Evolutionary conservation across 2,113 vertebrate genomes (phyloP).

Genomic region (Elephantulus edwardii): DNA sequence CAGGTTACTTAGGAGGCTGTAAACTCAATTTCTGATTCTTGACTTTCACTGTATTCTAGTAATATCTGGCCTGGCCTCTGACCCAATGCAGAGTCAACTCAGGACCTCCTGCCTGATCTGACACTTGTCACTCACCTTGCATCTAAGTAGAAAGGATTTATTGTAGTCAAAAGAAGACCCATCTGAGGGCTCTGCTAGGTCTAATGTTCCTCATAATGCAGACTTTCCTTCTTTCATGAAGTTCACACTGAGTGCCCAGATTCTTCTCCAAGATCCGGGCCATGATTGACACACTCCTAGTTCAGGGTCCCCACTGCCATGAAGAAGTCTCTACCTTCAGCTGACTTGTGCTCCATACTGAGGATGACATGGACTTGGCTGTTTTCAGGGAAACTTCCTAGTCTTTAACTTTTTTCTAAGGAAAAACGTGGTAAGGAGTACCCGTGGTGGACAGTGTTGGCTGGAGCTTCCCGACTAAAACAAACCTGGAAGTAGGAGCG

Average conservation of each 20-base stretch:
- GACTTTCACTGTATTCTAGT: not conserved
- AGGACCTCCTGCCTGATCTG: not conserved
- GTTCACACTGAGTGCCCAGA: too few relatives aligned
- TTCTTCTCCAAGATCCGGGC: constrained; percentile 6
- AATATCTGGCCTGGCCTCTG: not conserved
- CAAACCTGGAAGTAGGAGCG: too few relatives aligned
- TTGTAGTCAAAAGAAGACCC: not conserved
- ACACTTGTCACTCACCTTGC: not conserved
- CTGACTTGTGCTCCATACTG: not conserved
- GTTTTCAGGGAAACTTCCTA: not conserved
- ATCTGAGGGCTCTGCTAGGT: not conserved
- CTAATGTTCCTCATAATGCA: constrained; percentile 4
- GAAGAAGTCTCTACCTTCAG: not conserved
- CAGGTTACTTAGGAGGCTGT: not conserved
- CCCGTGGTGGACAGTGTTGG: too few relatives aligned
- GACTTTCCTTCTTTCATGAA: not conserved
- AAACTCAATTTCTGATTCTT: not conserved
- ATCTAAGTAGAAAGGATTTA: not conserved
- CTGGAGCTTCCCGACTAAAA: too few relatives aligned
- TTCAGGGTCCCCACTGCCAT: not conserved
- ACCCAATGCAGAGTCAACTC: not conserved
- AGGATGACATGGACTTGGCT: not conserved
- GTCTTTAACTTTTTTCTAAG: not conserved
- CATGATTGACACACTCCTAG: not conserved
- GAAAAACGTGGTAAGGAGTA: too few relatives aligned